Evolutionary conservation across 1,140 invertebrate species (phyloP).

Genomic region (Thaumatotibia leucotreta): DNA sequence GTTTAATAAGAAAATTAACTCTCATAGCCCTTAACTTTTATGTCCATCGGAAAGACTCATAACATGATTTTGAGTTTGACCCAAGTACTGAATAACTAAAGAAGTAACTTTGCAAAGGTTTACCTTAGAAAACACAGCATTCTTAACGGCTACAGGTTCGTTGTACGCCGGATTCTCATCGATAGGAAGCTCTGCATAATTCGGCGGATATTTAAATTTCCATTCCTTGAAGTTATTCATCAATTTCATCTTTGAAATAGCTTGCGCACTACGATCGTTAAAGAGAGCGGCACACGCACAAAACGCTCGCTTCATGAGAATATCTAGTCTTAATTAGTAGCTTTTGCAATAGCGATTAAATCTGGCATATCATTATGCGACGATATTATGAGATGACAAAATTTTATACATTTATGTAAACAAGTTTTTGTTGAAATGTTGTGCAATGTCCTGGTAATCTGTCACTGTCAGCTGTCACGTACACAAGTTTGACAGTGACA

Average conservation of each 20-base stretch:
- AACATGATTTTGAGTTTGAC: too few species aligned
- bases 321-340: background rate
- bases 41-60: too few species aligned
- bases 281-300: constrained; percentile 35
- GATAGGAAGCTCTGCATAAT: constrained; percentile 52
- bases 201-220: constrained; percentile 51
- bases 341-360: constrained; percentile 1
- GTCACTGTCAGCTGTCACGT: too few species aligned
- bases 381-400: background rate
- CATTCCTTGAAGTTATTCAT: constrained; percentile 55
- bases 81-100: too few species aligned
- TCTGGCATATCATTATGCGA: background rate
- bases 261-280: constrained; percentile 28
- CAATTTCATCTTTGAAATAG: constrained; percentile 31
- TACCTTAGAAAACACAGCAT: constrained; percentile 67
- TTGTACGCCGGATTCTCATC: constrained; percentile 58
- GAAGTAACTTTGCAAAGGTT: too few species aligned
- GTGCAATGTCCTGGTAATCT: background rate
- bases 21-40: too few species aligned
- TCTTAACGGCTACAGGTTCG: constrained; percentile 53
- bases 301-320: constrained; percentile 43
- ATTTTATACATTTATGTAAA: background rate
- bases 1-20: too few species aligned
- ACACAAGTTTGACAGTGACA: background rate
- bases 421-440: constrained; percentile 1